These are phyloP conservation scores for Megalurothrips usitatus DNA, from an alignment of 2,888 invertebrate species.

Conservation along the genomic window DNA sequence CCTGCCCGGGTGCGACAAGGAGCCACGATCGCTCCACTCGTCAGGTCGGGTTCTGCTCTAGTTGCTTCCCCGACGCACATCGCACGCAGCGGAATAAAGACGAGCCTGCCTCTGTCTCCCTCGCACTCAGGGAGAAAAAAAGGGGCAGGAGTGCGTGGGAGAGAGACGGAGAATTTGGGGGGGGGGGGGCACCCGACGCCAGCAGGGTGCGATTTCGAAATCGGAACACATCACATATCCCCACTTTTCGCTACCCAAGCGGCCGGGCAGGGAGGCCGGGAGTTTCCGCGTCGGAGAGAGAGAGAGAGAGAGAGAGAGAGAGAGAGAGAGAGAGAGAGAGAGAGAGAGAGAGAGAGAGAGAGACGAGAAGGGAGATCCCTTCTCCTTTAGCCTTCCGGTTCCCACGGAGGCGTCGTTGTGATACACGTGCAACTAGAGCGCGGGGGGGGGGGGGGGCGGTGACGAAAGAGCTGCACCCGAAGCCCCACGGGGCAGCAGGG, in stretches of 20 bases:
- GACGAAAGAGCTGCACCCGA: not conserved
- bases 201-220: no score
- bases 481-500: not conserved
- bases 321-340: constrained; percentile 18
- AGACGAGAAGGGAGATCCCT: not conserved
- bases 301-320: constrained; percentile 18
- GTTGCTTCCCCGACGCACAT: no score
- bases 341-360: constrained; percentile 18
- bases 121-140: no score
- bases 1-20: no score
- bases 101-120: no score
- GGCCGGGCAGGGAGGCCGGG: not conserved
- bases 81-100: no score
- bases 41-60: no score
- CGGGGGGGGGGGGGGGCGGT: not conserved
- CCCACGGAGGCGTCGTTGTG: not conserved
- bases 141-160: no score
- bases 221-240: no score
- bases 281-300: not conserved
- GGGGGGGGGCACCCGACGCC: no score
- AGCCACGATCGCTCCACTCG: no score
- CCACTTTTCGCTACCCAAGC: not conserved
- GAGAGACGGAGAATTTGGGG: no score
- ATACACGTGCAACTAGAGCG: not conserved
- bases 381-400: not conserved